A percentile compares a stretch with the other conserved stretches of the same genome.
These are phyloP conservation scores for Drosophila kepulauana DNA, from an alignment of 1,140 invertebrate genomes.

Conservation along the genomic window DNA sequence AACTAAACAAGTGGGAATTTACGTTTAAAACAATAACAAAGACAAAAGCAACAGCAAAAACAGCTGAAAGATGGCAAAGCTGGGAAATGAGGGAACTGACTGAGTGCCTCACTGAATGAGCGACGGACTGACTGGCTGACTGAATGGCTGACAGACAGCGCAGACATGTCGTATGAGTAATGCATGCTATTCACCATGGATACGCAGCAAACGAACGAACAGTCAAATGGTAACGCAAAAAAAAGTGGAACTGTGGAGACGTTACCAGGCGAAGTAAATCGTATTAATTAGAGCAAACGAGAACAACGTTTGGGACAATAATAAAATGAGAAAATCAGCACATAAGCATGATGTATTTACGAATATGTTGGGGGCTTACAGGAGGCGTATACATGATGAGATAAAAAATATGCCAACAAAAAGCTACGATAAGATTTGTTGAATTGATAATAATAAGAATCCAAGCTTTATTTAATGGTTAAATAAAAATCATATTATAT, in stretches of 20 bases:
- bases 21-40: slow-evolving; percentile 78
- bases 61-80: slow-evolving; percentile 26
- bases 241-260: slow-evolving; percentile 27
- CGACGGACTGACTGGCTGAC: slow-evolving; percentile 47
- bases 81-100: slow-evolving; percentile 42
- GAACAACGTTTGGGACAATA: slow-evolving; percentile 63
- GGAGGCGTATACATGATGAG: not conserved
- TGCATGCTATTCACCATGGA: slow-evolving; percentile 36
- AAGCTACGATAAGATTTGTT: not conserved
- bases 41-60: slow-evolving; percentile 37
- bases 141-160: slow-evolving; percentile 22
- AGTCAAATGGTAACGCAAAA: not conserved
- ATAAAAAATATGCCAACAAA: not conserved
- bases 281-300: slow-evolving; percentile 75
- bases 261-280: slow-evolving; percentile 40
- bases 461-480: no score
- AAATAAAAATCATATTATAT: no score
- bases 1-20: slow-evolving; percentile 82
- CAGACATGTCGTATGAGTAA: slow-evolving; percentile 65
- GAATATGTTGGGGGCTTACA: not conserved
- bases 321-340: slow-evolving; percentile 67
- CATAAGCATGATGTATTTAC: slow-evolving; percentile 29
- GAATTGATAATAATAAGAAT: no score
- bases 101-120: slow-evolving; percentile 45
- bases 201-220: not conserved